These are phyloP conservation scores for Enhydra lutris DNA, from an alignment of 2,113 vertebrate species.

Conservation along the genomic window DNA sequence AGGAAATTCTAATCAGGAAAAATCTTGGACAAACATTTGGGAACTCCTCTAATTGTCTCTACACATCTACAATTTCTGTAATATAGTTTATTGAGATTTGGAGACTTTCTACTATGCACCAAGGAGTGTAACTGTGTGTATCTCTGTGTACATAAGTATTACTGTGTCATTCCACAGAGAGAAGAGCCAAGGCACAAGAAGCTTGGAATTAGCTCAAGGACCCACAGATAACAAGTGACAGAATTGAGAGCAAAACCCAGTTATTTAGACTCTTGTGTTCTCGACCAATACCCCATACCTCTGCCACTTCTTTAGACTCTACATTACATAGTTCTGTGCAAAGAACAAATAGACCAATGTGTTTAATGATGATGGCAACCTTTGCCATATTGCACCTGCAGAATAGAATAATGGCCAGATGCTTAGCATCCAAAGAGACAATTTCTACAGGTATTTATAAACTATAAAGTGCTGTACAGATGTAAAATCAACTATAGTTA, in stretches of 20 bases:
- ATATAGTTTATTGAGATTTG: background rate
- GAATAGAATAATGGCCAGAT: background rate
- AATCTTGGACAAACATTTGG: background rate
- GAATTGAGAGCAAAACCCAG: background rate
- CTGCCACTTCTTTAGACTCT: background rate
- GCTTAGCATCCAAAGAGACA: background rate
- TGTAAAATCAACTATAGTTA: background rate
- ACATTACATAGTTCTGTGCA: background rate
- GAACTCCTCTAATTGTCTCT: background rate
- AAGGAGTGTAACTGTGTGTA: background rate
- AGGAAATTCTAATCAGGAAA: background rate
- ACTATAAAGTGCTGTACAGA: background rate
- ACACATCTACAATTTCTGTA: background rate
- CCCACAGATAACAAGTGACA: background rate
- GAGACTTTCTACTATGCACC: background rate
- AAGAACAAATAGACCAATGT: background rate
- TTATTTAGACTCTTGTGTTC: background rate
- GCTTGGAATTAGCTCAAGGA: background rate
- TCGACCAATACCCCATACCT: background rate
- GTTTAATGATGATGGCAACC: background rate
- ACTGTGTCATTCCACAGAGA: background rate
- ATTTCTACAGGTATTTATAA: background rate
- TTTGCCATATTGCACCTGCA: background rate
- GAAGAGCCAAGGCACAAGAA: background rate
- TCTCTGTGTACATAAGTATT: background rate